Evolutionary conservation across 2,888 invertebrate genomes (phyloP).

Genomic region (Tenodera sinensis): DNA sequence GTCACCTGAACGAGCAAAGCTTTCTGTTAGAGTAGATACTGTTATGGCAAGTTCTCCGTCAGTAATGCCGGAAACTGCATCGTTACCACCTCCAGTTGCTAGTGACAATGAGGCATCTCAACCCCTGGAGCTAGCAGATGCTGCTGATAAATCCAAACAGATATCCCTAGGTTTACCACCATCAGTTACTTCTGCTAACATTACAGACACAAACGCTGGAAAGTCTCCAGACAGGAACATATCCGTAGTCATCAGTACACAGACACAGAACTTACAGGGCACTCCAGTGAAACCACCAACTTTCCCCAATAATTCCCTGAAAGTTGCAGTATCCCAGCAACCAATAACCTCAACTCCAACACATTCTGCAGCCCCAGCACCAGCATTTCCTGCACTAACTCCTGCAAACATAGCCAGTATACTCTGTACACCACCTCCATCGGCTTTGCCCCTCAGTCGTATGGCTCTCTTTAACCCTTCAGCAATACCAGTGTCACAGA

Average conservation of each 20-base stretch:
- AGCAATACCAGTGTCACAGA: conserved; percentile 14
- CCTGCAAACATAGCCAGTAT: conserved; percentile 28
- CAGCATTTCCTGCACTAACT: conserved; percentile 32
- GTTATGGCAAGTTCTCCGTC: conserved; percentile 13
- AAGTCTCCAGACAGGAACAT: conserved; percentile 21
- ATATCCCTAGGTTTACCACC: conserved; percentile 2
- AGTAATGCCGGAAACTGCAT: conserved; percentile 8
- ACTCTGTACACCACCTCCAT: conserved; percentile 21
- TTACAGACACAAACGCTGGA: neutral
- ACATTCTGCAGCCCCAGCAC: conserved; percentile 27
- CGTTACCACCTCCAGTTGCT: conserved; percentile 4
- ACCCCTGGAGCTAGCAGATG: neutral
- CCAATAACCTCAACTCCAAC: conserved; percentile 32
- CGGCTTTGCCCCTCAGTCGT: neutral
- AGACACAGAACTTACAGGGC: conserved; percentile 5
- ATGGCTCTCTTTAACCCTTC: conserved; percentile 7
- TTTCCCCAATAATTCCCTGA: neutral
- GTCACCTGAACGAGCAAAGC: conserved; percentile 21
- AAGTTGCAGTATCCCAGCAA: conserved; percentile 27
- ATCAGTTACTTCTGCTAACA: neutral
- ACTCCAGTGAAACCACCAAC: conserved; percentile 16
- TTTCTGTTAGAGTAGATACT: conserved; percentile 13
- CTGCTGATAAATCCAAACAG: conserved; percentile 3
- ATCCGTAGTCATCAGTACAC: conserved; percentile 17
- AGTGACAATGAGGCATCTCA: conserved; percentile 14